A percentile compares a stretch with the other conserved stretches of the same genome.
phyloP scores from a whole-genome alignment of 2,888 invertebrate genomes.

The Ceriagrion tenellum region DNA sequence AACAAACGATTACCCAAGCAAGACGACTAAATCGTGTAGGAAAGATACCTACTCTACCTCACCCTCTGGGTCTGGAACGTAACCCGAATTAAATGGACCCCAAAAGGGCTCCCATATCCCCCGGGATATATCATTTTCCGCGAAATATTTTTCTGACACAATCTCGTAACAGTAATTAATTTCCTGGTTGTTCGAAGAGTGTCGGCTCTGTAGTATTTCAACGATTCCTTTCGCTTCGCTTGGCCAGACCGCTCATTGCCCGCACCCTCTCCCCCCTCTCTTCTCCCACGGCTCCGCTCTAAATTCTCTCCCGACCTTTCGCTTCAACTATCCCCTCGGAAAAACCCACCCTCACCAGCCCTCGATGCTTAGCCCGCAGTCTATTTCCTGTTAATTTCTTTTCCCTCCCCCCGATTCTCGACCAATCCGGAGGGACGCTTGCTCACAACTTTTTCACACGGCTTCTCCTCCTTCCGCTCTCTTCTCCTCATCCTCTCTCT shows the following conservation, averaged over 20 bases:
- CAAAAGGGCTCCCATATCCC: neutral
- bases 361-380: neutral
- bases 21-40: neutral
- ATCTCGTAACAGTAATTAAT: constrained; percentile 51
- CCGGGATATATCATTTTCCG: constrained; percentile 44
- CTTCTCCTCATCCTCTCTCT: neutral
- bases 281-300: neutral
- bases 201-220: constrained; percentile 49
- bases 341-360: neutral
- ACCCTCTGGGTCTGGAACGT: neutral
- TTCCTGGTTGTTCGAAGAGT: constrained; percentile 46
- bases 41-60: neutral
- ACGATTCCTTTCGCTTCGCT: neutral
- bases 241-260: neutral
- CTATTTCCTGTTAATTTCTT: constrained; percentile 53
- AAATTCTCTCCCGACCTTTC: neutral
- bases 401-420: neutral
- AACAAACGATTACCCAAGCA: neutral
- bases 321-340: neutral
- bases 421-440: neutral
- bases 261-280: neutral
- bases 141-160: constrained; percentile 60
- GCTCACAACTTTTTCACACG: neutral
- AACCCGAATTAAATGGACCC: neutral
- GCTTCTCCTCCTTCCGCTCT: neutral